Conservation (phyloP, 2,888 invertebrate genomes). For the Xestia ashworthii region DNA sequence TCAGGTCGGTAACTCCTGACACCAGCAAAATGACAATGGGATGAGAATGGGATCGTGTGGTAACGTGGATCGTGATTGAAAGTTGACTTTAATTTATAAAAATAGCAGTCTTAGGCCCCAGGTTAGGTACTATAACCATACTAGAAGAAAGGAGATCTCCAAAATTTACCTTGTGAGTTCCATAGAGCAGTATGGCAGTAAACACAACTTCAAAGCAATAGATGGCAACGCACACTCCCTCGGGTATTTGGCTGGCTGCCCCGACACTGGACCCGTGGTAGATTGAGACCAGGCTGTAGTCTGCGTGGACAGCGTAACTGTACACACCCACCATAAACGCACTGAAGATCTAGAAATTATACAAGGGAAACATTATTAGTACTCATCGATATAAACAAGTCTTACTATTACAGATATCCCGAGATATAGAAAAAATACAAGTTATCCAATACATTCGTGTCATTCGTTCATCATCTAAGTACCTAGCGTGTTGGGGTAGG, state of each 20-base stretch:
- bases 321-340: conserved; percentile 80
- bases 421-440: background rate
- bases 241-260: conserved; percentile 59
- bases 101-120: no score
- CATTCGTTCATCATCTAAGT: background rate
- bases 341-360: conserved; percentile 77
- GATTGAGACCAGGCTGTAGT: conserved; percentile 50
- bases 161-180: conserved; percentile 78
- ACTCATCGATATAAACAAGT: background rate
- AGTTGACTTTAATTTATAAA: no score
- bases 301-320: conserved; percentile 73
- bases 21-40: no score
- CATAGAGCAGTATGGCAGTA: conserved; percentile 76
- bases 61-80: no score
- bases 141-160: no score
- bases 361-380: background rate
- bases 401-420: background rate
- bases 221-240: conserved; percentile 75
- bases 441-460: background rate
- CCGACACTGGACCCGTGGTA: conserved; percentile 69
- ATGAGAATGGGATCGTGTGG: no score
- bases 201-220: conserved; percentile 79
- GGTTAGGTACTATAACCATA: no score
- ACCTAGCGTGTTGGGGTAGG: background rate
- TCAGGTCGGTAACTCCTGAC: background rate